Base-by-base conservation (phyloP, 2,797 vertebrate genomes). In the Galagoides demidoff region DNA sequence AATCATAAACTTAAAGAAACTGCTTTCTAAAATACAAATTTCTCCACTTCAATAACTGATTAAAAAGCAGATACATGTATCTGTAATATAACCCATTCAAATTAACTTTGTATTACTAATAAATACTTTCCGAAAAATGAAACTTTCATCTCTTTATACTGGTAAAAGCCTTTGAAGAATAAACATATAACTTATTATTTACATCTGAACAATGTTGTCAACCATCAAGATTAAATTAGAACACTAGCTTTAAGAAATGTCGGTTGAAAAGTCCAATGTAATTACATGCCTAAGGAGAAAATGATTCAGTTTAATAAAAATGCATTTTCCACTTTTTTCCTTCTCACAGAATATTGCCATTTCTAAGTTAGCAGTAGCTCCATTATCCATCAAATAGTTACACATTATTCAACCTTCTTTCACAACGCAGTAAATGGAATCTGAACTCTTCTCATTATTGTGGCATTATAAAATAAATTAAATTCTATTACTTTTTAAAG, bases 401-500 rank as follows among this genome's bases (percentile, higher is more conserved):
- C 49, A 78, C 9, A 37, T 61, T 91, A 92, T 11, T 85, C 17
- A 82, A 70, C n/a, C 14, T 34, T 78, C 79, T 79, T 92, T 34
- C 73, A 73, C 39, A 68, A 84, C n/a, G 39, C 4, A 76, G 23
- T 77, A 79, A 85, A 66, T 45, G 5, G 16, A 89, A 94, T 63
- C 84, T 95, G 43, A 85, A 82, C 57, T 83, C 20, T 61, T 86
- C 39, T 77, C 71, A 43, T 34, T 27, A 94, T 45, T 64, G 66
- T 90, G 57, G 61, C 1, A 43, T 31, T 66, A 73, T 66, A 85
- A 89, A 64, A 52, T 22, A 71, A 94, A 81, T 31, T 78, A 94
- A 84, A 94, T 71, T 68, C 52, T 84, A 82, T 81, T 86, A 82
- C 81, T 77, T 96, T 57, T 89, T 78, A 11, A 49, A 91, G 25